phyloP scores from a whole-genome alignment of 37 sponge, comb jelly and placozoan genomes.

The Mnemiopsis leidyi region DNA sequence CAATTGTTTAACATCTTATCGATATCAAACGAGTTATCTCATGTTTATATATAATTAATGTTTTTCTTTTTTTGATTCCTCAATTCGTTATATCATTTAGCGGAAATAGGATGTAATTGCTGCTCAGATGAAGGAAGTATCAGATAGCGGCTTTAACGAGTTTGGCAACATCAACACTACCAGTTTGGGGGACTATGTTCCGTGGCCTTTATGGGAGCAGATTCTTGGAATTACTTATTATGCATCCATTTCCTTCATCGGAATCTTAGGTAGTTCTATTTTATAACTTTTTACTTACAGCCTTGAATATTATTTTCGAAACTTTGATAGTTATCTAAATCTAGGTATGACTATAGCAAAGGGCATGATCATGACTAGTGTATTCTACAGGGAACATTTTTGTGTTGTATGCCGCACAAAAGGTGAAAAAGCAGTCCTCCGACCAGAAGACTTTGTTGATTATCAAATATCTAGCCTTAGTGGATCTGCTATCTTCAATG shows the following conservation, averaged over 20 bases:
- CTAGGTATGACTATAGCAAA: too few species aligned
- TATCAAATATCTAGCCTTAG: conserved; percentile 18
- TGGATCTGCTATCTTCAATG: conserved; percentile 35
- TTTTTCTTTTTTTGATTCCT: too few species aligned
- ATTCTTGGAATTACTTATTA: background rate
- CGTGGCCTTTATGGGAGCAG: conserved; percentile 7
- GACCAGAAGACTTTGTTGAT: conserved; percentile 7
- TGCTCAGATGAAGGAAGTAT: background rate
- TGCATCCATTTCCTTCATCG: background rate
- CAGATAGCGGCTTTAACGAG: background rate
- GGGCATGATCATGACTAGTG: too few species aligned
- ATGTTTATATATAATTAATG: too few species aligned
- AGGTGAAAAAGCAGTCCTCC: background rate
- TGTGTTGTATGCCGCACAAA: background rate
- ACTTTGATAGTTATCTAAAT: too few species aligned
- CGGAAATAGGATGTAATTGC: too few species aligned
- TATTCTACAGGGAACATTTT: conserved; percentile 10
- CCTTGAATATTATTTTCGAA: too few species aligned
- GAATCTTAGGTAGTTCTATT: background rate
- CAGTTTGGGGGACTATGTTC: background rate
- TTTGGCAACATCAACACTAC: conserved; percentile 20
- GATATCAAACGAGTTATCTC: too few species aligned
- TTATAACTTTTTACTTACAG: too few species aligned
- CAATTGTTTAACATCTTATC: too few species aligned
- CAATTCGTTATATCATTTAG: too few species aligned